These are phyloP conservation scores for Lampris megalopsis DNA, from an alignment of 2,113 vertebrate species.

Conservation along the genomic window DNA sequence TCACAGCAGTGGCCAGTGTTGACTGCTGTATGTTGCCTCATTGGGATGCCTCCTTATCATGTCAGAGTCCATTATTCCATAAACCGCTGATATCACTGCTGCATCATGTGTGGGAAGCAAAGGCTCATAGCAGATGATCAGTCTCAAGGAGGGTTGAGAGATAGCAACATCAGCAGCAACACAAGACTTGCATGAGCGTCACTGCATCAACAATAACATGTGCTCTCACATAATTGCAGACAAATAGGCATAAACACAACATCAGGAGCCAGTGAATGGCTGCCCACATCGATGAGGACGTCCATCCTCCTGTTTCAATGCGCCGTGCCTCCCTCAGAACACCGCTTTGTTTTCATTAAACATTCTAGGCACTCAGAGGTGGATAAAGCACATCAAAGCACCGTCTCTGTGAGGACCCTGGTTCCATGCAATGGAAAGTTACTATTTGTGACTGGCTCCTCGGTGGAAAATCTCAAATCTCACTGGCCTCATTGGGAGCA, in stretches of 20 bases:
- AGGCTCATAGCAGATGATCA: constrained; percentile 29
- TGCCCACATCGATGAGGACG: constrained; percentile 39
- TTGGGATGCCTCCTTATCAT: constrained; percentile 19
- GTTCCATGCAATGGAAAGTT: constrained; percentile 61
- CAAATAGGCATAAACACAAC: constrained; percentile 12
- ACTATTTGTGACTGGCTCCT: constrained; percentile 55
- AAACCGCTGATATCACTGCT: constrained; percentile 4
- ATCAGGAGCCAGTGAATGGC: constrained; percentile 27
- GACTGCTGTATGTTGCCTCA: constrained; percentile 34
- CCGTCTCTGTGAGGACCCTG: constrained; percentile 33
- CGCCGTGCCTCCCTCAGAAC: constrained; percentile 44
- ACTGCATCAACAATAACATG: not conserved
- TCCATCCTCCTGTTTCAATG: constrained; percentile 35
- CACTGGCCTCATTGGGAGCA: constrained; percentile 23
- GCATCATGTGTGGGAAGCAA: constrained; percentile 40
- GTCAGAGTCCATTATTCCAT: not conserved
- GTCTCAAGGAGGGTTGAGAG: constrained; percentile 25
- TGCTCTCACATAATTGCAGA: not conserved
- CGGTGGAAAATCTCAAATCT: constrained; percentile 58
- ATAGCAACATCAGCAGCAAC: not conserved
- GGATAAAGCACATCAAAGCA: constrained; percentile 60
- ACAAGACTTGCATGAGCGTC: constrained; percentile 30
- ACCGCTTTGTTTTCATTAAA: constrained; percentile 60
- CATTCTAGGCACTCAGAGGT: constrained; percentile 36
- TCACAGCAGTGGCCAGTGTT: constrained; percentile 29